A percentile compares a stretch with the other conserved stretches of the same genome.
phyloP scores from a whole-genome alignment of 2,797 vertebrate genomes.

The Gobionotothen gibberifrons region DNA sequence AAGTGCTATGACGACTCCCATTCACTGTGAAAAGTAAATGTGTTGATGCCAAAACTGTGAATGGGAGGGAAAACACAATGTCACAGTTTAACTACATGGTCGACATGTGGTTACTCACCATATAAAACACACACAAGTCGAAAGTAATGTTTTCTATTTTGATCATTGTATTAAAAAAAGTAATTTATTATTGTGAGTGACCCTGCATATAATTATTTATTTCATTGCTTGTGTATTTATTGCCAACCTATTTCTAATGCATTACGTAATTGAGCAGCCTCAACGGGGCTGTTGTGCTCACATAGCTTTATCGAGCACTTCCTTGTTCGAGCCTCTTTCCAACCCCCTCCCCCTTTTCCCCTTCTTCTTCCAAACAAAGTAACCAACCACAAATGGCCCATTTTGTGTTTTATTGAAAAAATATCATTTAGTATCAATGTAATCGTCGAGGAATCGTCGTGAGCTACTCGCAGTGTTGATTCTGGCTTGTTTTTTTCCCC shows the following conservation, averaged over 20 bases:
- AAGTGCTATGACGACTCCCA: not conserved
- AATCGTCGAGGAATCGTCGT: not conserved
- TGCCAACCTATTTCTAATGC: constrained; percentile 37
- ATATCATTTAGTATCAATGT: not conserved
- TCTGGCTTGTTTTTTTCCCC: not conserved
- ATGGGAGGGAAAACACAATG: not conserved
- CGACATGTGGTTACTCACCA: not conserved
- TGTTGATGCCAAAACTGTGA: not conserved
- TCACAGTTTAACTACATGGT: no score
- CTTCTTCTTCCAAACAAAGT: constrained; percentile 20
- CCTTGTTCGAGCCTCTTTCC: constrained; percentile 68
- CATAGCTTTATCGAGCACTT: constrained; percentile 71
- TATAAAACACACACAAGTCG: no score
- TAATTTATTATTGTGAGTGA: no score
- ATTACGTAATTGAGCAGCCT: constrained; percentile 81
- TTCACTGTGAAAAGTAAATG: not conserved
- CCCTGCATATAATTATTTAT: no score
- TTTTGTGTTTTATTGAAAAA: not conserved
- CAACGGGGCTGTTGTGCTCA: constrained; percentile 62
- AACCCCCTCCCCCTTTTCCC: no score
- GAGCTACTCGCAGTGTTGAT: not conserved
- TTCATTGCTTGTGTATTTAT: not conserved
- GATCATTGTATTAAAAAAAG: rapidly evolving
- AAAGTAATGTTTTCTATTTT: not conserved
- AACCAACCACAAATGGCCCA: not conserved